A percentile compares a stretch with the other conserved stretches of the same genome.
Conservation (phyloP, 2,888 invertebrate genomes). For the Oegoconia quadripuncta region DNA sequence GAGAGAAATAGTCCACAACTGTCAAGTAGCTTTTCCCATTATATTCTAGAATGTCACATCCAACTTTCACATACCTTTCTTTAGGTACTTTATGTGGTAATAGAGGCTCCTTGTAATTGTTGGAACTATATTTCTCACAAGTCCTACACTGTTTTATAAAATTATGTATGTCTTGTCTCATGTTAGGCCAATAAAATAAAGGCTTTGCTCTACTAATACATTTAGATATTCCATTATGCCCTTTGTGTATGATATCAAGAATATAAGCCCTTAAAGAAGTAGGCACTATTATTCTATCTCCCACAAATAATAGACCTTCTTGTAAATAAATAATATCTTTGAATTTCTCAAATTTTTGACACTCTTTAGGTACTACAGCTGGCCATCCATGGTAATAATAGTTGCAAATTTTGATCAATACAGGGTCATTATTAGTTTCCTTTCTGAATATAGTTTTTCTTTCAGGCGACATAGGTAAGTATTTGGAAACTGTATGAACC, state of each 20-base stretch:
- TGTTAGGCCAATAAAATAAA: constrained; percentile 5
- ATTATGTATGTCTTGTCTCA: constrained; percentile 4
- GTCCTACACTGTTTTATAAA: constrained; percentile 11
- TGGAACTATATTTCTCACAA: constrained; percentile 15
- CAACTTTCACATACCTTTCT: constrained; percentile 10
- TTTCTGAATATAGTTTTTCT: constrained; percentile 10
- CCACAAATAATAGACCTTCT: constrained; percentile 9
- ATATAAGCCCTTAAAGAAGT: constrained; percentile 6
- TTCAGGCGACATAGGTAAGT: constrained; percentile 15
- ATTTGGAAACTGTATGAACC: no score
- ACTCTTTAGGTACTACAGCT: no score
- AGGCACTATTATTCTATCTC: constrained; percentile 11
- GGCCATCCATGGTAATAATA: constrained; percentile 15
- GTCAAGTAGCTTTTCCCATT: constrained; percentile 1
- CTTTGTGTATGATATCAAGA: constrained; percentile 6
- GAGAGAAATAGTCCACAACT: constrained; percentile 8
- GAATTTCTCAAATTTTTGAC: constrained; percentile 8
- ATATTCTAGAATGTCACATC: constrained; percentile 6
- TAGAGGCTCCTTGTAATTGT: constrained; percentile 7
- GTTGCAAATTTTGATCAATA: constrained; percentile 6
- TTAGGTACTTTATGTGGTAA: constrained; percentile 13
- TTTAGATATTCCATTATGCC: constrained; percentile 10
- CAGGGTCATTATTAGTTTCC: constrained; percentile 8
- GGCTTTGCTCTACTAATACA: constrained; percentile 2
- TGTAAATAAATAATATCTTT: constrained; percentile 10